Evolutionary conservation across 2,888 invertebrate species (phyloP).

Genomic region (Pristionchus japonicus): DNA sequence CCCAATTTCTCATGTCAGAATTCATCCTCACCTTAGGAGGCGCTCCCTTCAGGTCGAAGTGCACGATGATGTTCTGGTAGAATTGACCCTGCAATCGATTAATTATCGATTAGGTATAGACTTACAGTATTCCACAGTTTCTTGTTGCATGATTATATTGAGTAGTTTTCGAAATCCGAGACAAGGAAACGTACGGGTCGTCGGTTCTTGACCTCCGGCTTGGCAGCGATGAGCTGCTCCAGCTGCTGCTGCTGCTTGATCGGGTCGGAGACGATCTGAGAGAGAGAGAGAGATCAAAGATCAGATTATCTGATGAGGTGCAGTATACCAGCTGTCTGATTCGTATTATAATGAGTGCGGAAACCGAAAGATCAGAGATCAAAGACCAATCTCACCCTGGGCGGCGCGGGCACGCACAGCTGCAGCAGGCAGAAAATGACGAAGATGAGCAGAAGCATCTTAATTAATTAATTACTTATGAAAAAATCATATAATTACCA

Average conservation of each 20-base stretch:
- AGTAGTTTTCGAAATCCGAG: neutral
- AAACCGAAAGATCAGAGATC: neutral
- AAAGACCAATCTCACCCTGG: conserved; percentile 21
- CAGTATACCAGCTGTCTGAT: too few relatives aligned
- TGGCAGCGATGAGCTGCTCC: conserved; percentile 29
- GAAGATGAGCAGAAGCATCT: conserved; percentile 43
- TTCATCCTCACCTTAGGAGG: conserved; percentile 81
- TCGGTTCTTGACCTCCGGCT: conserved; percentile 36
- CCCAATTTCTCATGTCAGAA: neutral
- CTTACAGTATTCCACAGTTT: neutral
- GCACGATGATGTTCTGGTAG: conserved; percentile 81
- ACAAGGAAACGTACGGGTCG: neutral
- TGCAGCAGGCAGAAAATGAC: conserved; percentile 35
- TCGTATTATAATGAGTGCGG: too few relatives aligned
- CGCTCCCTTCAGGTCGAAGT: conserved; percentile 88
- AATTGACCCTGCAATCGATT: conserved; percentile 53
- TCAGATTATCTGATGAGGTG: too few relatives aligned
- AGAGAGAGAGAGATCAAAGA: neutral
- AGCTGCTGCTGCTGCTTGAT: conserved; percentile 25
- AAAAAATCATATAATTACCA: neutral
- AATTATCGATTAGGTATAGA: neutral
- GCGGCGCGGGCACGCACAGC: conserved; percentile 33
- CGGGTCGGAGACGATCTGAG: conserved; percentile 35
- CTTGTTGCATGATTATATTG: neutral
- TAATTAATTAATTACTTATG: neutral